Conservation (phyloP, 2,113 vertebrate genomes). For the Tyto alba region DNA sequence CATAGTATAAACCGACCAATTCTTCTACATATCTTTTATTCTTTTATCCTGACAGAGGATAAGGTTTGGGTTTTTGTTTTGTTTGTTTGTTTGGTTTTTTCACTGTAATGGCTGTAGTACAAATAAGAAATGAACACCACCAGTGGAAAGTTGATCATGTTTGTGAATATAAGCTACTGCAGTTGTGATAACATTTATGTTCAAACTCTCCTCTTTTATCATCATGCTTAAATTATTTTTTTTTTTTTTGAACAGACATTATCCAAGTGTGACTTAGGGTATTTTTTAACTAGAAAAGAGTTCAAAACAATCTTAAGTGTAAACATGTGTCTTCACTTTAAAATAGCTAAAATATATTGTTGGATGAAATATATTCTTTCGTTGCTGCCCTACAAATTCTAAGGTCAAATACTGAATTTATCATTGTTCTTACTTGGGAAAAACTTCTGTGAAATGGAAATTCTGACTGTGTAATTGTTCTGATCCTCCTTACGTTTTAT, state of each 20-base stretch:
- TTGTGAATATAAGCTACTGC: not conserved
- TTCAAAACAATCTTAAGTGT: not conserved
- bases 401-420: constrained; percentile 36
- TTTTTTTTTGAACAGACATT: not conserved
- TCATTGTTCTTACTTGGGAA: constrained; percentile 3
- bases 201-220: not conserved
- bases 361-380: not conserved
- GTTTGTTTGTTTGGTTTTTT: no score
- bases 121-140: not conserved
- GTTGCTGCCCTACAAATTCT: not conserved
- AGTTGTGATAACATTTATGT: not conserved
- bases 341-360: not conserved
- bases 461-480: constrained; percentile 22
- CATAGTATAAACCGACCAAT: not conserved
- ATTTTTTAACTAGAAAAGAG: not conserved
- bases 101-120: not conserved
- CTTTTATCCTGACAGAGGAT: not conserved
- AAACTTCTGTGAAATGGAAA: constrained; percentile 49
- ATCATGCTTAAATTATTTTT: not conserved
- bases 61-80: no score
- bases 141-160: not conserved
- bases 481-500: constrained; percentile 23
- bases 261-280: not conserved
- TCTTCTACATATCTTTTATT: not conserved
- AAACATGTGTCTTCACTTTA: not conserved